Percentiles rank a stretch among this genome's conserved stretches.
Conservation (phyloP, 2,888 invertebrate species). For the Pachliopta kotzebuea region DNA sequence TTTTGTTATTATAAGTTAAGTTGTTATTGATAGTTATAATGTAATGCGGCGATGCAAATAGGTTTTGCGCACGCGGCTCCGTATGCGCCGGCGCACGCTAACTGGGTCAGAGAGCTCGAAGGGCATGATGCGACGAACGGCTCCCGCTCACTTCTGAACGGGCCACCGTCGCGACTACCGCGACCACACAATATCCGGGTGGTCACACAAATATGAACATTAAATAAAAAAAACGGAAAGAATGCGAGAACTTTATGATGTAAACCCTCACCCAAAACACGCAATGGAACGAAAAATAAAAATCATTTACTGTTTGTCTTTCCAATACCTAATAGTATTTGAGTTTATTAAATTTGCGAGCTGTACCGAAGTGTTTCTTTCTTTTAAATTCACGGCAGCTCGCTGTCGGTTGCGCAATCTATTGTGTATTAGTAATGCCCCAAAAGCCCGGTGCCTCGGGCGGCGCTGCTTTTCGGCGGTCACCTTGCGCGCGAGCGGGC, state of each 20-base stretch:
- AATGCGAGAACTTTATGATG: too few relatives aligned
- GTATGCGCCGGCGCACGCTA: constrained; percentile 33
- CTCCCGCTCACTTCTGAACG: constrained; percentile 34
- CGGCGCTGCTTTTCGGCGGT: constrained; percentile 58
- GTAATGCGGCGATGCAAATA: constrained; percentile 21
- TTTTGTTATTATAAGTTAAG: too few relatives aligned
- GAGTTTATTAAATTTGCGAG: neutral
- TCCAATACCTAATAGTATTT: too few relatives aligned
- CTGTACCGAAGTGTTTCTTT: constrained; percentile 16
- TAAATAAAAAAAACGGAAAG: too few relatives aligned
- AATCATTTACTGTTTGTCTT: too few relatives aligned
- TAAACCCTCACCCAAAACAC: too few relatives aligned
- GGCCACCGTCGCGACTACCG: too few relatives aligned
- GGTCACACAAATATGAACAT: too few relatives aligned
- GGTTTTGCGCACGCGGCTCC: constrained; percentile 9
- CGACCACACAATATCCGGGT: too few relatives aligned
- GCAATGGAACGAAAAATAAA: too few relatives aligned
- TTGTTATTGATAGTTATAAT: too few relatives aligned
- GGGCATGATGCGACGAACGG: constrained; percentile 41
- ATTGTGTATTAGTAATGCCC: constrained; percentile 74
- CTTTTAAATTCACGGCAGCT: constrained; percentile 36
- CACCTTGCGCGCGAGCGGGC: constrained; percentile 39
- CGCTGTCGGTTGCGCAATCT: constrained; percentile 54
- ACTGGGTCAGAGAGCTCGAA: constrained; percentile 44
- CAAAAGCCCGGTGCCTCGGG: constrained; percentile 45